These are phyloP conservation scores for Bombus confusus DNA, from an alignment of 1,140 invertebrate genomes.

Conservation along the genomic window DNA sequence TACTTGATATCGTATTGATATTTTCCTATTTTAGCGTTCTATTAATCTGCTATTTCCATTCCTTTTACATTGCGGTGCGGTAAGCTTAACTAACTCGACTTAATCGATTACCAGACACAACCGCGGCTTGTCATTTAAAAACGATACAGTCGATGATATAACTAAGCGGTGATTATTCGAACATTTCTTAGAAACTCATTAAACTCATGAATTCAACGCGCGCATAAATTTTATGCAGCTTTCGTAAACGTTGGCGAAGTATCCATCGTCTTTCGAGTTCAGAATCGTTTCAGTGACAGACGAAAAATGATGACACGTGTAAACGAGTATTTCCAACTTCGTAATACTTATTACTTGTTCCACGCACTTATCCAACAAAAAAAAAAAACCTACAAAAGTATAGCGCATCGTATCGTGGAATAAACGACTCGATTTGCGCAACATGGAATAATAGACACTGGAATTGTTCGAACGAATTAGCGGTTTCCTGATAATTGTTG, in stretches of 20 bases:
- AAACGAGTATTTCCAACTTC: not conserved
- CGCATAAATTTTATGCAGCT: not conserved
- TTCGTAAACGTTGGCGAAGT: slow-evolving; percentile 11
- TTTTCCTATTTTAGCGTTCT: not conserved
- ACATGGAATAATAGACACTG: not conserved
- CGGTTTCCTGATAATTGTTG: not conserved
- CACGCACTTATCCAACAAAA: not conserved
- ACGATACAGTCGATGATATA: not conserved
- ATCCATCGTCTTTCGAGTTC: not conserved
- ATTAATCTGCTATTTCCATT: not conserved
- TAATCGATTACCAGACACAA: no score
- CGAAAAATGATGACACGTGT: not conserved
- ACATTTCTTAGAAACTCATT: not conserved
- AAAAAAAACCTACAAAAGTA: not conserved
- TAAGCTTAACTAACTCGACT: no score
- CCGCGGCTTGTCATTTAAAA: not conserved
- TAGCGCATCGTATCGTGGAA: not conserved
- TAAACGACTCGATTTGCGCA: not conserved
- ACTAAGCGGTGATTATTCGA: not conserved
- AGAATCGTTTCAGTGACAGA: no score
- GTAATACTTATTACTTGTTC: not conserved
- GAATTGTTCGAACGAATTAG: not conserved
- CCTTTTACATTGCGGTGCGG: not conserved
- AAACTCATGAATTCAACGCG: not conserved
- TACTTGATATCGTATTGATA: not conserved